Conservation (phyloP, 2,113 vertebrate genomes). For the Epinephelus cyanopodus region DNA sequence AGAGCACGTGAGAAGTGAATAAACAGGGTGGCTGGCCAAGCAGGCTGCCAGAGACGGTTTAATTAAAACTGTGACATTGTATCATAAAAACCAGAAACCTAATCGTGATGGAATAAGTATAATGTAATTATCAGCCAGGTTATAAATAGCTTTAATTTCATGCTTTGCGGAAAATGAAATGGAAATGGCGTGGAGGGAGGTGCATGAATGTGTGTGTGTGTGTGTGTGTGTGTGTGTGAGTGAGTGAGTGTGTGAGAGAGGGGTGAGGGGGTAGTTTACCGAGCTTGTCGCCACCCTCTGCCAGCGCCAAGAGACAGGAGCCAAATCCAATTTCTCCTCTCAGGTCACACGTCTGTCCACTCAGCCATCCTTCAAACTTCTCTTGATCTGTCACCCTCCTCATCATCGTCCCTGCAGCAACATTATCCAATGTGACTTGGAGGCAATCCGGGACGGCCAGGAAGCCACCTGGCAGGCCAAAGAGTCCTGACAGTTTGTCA, state of each 20-base stretch:
- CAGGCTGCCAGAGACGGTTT: constrained; percentile 75
- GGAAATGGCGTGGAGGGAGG: constrained; percentile 71
- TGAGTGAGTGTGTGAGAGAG: constrained; percentile 16
- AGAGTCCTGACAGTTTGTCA: constrained; percentile 45
- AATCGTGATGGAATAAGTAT: constrained; percentile 83
- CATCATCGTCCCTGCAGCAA: constrained; percentile 56
- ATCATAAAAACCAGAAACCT: constrained; percentile 83
- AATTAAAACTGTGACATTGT: constrained; percentile 84
- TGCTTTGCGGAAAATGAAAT: constrained; percentile 84
- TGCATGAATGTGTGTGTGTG: constrained; percentile 22
- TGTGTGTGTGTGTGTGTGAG: constrained; percentile 14
- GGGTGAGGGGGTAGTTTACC: constrained; percentile 73
- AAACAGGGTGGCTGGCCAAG: constrained; percentile 71
- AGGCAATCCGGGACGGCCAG: background rate
- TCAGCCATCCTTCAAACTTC: constrained; percentile 74
- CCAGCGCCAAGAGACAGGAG: constrained; percentile 76
- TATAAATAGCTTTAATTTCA: constrained; percentile 87
- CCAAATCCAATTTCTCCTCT: constrained; percentile 79
- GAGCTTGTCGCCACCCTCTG: constrained; percentile 77
- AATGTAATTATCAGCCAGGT: constrained; percentile 85
- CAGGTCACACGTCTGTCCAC: constrained; percentile 75
- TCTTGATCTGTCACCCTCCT: constrained; percentile 67
- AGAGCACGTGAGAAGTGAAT: constrained; percentile 65
- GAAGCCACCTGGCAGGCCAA: constrained; percentile 44
- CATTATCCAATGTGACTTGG: constrained; percentile 61